Conservation (phyloP, 1,140 invertebrate genomes). For the Heliconius eleuchia region DNA sequence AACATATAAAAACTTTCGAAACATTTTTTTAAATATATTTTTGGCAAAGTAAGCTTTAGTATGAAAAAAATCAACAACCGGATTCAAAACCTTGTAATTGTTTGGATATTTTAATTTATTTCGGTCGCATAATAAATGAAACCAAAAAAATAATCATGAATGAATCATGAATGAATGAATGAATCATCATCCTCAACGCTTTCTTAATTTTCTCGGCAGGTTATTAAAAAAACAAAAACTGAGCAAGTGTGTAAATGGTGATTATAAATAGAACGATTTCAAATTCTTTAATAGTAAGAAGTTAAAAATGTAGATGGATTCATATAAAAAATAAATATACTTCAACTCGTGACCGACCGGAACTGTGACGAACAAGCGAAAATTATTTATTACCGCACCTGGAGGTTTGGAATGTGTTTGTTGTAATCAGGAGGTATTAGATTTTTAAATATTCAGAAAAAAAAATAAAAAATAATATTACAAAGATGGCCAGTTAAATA, state of each 20-base stretch:
- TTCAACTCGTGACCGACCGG: background rate
- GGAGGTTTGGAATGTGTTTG: background rate
- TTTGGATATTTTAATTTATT: background rate
- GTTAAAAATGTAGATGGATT: background rate
- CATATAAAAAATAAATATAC: background rate
- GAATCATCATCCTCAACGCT: too few species aligned
- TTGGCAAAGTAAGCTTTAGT: background rate
- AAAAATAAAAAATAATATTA: too few species aligned
- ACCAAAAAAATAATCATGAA: background rate
- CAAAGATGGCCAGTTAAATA: too few species aligned
- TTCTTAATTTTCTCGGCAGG: background rate
- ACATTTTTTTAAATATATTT: background rate
- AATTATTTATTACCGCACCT: conserved; percentile 5
- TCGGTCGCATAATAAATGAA: background rate
- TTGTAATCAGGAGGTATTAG: background rate
- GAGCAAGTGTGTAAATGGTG: background rate
- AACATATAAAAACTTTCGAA: background rate
- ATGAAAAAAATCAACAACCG: background rate
- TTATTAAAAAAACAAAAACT: background rate
- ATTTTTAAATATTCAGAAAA: background rate
- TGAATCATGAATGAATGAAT: background rate
- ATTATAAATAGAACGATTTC: background rate
- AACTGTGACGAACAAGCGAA: conserved; percentile 8
- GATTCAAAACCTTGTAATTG: background rate
- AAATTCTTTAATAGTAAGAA: background rate